Evolutionary conservation across 2,797 vertebrate species (phyloP).

Genomic region (Emydoidea blandingii): DNA sequence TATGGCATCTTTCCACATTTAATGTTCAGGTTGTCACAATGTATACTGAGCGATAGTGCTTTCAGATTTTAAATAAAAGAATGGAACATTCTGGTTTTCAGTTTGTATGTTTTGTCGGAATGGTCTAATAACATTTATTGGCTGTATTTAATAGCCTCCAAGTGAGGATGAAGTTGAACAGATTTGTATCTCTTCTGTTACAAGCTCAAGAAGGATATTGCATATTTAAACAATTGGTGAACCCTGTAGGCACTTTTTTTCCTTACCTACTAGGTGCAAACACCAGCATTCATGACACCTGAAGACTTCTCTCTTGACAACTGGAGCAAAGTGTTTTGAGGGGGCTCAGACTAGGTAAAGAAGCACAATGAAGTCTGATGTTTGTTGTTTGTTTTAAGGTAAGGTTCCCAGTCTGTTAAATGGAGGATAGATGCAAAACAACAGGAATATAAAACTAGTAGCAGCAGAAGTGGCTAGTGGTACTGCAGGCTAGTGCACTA

Average conservation of each 20-base stretch:
- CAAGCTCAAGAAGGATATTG: background rate
- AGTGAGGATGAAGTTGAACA: background rate
- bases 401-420: background rate
- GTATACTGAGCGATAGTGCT: background rate
- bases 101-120: too few relatives aligned
- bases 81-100: background rate
- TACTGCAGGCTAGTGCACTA: background rate
- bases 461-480: background rate
- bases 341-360: background rate
- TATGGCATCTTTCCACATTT: slow-evolving; percentile 26
- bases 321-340: background rate
- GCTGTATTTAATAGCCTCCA: background rate
- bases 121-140: background rate
- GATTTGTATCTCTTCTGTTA: background rate
- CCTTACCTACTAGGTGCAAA: background rate
- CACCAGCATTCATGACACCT: background rate
- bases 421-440: background rate
- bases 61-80: background rate
- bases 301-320: slow-evolving; percentile 46
- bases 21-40: background rate
- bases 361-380: background rate
- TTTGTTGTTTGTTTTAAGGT: slow-evolving; percentile 2
- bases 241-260: background rate
- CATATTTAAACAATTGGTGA: background rate
- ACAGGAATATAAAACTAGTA: background rate